Evolutionary conservation across 1,140 invertebrate species (phyloP), one percentile per base, ranked within the genome.

Genomic region (Euglossa dilemma): DNA sequence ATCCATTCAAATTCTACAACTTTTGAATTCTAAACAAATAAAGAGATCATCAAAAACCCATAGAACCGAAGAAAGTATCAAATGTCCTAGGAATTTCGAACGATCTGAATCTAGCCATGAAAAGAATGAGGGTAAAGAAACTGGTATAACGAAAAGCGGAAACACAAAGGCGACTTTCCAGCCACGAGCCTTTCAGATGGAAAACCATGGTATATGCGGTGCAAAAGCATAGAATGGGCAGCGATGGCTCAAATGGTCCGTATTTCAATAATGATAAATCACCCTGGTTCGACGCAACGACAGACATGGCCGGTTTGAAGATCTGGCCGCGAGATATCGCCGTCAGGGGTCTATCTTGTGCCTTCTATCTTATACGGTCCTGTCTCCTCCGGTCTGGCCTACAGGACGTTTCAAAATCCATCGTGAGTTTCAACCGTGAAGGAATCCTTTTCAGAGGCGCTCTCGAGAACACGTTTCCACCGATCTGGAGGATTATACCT

Each of bases 231-330:
- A 81, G 81, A 88, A 77, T 67, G 84, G 81, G 47, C 84, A 80
- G 73, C 88, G 85, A 90, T 84, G 84, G 90, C 86, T 91, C 79
- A 92, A 92, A 91, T 91, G 91, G 84, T 73, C 89, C 89, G 89
- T 90, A 91, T 91, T 91, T 91, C 87, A 92, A 92, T 92, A 89
- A 93, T 89, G 91, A 93, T 93, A 93, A 93, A 93, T 93, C 92
- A 93, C 88, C 86, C 74, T 71, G 84, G 78, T 91, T 91, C 91
- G 87, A 91, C 88, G 91, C 89, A 90, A 88, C 74, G 87, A 90
- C 90, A 85, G 89, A 91, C 89, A 89, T 70, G 85, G 80, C 82
- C 85, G 81, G 66, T 77, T 85, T 76, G 81, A 88, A 90, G 92
- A 93, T 93, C 89, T 89, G 84, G 74, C 80, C 83, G 83, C 74